These are phyloP conservation scores for Zygogramma bicolorata DNA, from an alignment of 2,888 invertebrate species.

Conservation along the genomic window DNA sequence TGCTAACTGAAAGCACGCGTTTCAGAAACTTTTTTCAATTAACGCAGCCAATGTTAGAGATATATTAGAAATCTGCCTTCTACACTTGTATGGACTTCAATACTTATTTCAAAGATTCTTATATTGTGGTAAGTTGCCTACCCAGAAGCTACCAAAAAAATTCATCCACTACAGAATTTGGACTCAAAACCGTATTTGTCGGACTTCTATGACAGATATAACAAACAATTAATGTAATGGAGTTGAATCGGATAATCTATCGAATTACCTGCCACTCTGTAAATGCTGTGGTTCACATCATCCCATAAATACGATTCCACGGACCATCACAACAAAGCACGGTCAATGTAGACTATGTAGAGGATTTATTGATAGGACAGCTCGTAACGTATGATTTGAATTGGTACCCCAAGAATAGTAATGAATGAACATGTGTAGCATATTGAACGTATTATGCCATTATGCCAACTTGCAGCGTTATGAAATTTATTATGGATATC, in stretches of 20 bases:
- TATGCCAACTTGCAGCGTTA: constrained; percentile 5
- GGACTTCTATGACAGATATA: too few relatives aligned
- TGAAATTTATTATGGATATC: neutral
- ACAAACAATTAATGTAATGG: too few relatives aligned
- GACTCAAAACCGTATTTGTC: too few relatives aligned
- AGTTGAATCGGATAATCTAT: neutral
- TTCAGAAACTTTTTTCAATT: too few relatives aligned
- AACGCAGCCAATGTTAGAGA: too few relatives aligned
- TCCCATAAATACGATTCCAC: neutral
- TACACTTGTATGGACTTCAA: too few relatives aligned
- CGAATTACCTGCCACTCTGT: neutral
- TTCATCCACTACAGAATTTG: too few relatives aligned
- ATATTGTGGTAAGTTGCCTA: too few relatives aligned
- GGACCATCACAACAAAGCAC: neutral
- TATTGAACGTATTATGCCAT: constrained; percentile 11
- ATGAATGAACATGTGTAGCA: constrained; percentile 15
- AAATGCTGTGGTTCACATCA: neutral
- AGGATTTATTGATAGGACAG: constrained; percentile 11
- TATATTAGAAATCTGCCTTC: too few relatives aligned
- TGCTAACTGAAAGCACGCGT: too few relatives aligned
- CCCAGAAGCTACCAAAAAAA: too few relatives aligned
- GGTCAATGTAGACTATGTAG: neutral
- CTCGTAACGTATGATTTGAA: constrained; percentile 1
- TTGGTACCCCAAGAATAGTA: constrained; percentile 11
- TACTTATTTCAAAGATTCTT: too few relatives aligned